A percentile compares a stretch with the other conserved stretches of the same genome.
phyloP scores from a whole-genome alignment of 2,113 vertebrate genomes.

The Cyrtonyx montezumae region DNA sequence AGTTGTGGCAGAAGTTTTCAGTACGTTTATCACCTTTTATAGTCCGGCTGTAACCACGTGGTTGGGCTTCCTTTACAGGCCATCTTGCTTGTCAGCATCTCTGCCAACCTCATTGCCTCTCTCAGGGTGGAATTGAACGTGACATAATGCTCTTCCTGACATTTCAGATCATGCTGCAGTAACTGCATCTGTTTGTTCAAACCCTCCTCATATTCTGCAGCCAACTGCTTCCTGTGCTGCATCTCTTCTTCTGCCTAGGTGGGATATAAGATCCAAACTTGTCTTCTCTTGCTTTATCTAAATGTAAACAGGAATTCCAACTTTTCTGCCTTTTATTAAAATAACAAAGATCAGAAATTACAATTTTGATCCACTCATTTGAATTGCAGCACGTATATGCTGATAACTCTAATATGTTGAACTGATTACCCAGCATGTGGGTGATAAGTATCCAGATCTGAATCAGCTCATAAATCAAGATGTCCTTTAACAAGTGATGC shows the following conservation, averaged over 20 bases:
- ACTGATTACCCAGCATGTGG: neutral
- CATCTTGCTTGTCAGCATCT: neutral
- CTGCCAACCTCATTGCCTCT: slow-evolving; percentile 54
- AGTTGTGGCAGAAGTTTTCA: neutral
- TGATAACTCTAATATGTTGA: neutral
- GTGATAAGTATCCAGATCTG: neutral
- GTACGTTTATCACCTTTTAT: neutral
- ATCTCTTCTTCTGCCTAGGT: slow-evolving; percentile 81
- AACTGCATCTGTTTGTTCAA: slow-evolving; percentile 78
- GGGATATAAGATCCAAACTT: neutral
- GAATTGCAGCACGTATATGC: neutral
- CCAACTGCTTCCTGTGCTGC: slow-evolving; percentile 72
- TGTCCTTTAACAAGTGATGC: neutral
- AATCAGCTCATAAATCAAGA: neutral
- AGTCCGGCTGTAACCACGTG: neutral
- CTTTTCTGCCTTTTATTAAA: neutral
- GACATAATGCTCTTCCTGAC: slow-evolving; percentile 72
- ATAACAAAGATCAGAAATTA: neutral
- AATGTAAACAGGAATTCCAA: neutral
- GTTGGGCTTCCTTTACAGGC: neutral
- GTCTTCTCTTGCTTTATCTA: neutral
- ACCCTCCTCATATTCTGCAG: slow-evolving; percentile 73
- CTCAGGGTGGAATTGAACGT: slow-evolving; percentile 55
- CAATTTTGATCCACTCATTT: neutral
- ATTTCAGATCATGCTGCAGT: slow-evolving; percentile 64